Evolutionary conservation across 1,140 invertebrate species (phyloP).

Genomic region (Leptonema lineaticorne): DNA sequence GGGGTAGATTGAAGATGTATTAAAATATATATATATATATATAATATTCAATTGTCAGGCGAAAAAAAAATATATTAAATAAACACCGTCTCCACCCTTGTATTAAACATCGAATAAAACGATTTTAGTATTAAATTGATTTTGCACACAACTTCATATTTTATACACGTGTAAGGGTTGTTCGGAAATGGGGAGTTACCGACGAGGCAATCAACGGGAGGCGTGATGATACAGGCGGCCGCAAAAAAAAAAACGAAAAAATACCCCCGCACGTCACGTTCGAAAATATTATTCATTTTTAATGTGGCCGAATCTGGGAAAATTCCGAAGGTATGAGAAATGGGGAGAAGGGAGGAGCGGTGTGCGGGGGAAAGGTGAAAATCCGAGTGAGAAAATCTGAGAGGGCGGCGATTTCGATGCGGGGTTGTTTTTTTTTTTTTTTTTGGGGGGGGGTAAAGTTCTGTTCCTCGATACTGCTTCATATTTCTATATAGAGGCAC

Average conservation of each 20-base stretch:
- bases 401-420: not conserved
- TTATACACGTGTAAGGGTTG: too few relatives aligned
- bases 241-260: constrained; percentile 21
- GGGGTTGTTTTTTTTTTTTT: too few relatives aligned
- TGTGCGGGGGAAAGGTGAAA: not conserved
- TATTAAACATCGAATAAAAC: too few relatives aligned
- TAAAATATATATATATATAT: too few relatives aligned
- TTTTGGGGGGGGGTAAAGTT: not conserved
- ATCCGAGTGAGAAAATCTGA: not conserved
- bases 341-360: not conserved
- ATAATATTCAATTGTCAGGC: too few relatives aligned
- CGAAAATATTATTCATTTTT: constrained; percentile 43
- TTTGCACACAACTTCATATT: too few relatives aligned
- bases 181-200: too few relatives aligned
- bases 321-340: not conserved
- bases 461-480: not conserved
- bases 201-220: not conserved
- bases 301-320: constrained; percentile 38
- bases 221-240: constrained; percentile 1
- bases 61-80: too few relatives aligned
- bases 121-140: too few relatives aligned
- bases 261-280: constrained; percentile 36
- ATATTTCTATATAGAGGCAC: too few relatives aligned
- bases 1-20: not conserved
- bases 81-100: too few relatives aligned